Percentiles rank a stretch among this genome's conserved stretches.
Evolutionary conservation across 2,888 invertebrate genomes (phyloP).

Genomic region (Scaptomyza flava): DNA sequence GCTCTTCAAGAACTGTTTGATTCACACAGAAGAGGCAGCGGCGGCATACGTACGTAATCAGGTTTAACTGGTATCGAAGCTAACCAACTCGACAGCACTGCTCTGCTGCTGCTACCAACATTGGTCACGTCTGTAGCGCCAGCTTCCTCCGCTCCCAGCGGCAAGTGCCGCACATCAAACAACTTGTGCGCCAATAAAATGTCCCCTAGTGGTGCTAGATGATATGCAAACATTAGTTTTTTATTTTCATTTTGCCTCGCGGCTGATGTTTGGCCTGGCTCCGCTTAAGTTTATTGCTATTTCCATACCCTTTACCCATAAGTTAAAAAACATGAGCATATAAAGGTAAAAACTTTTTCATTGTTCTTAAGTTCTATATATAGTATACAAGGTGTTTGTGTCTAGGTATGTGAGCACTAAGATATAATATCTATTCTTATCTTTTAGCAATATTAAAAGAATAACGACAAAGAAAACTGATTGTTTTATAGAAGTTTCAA

Average conservation of each 20-base stretch:
- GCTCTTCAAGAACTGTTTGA: constrained; percentile 66
- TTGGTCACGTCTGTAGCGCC: constrained; percentile 52
- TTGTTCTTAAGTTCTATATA: neutral
- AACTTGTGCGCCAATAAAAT: constrained; percentile 79
- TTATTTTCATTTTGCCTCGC: constrained; percentile 68
- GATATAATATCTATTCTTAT: too few relatives aligned
- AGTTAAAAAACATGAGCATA: neutral
- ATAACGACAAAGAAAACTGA: too few relatives aligned
- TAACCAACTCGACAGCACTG: constrained; percentile 28
- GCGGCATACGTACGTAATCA: constrained; percentile 59
- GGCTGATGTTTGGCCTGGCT: constrained; percentile 68
- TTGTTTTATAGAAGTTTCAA: too few relatives aligned
- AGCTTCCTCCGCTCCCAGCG: constrained; percentile 58
- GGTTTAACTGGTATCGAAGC: constrained; percentile 72
- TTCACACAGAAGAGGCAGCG: constrained; percentile 29
- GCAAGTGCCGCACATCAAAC: constrained; percentile 72
- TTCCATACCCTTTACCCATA: constrained; percentile 9
- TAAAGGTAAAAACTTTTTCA: too few relatives aligned
- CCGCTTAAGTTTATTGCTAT: constrained; percentile 57
- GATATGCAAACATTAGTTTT: constrained; percentile 80
- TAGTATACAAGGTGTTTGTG: too few relatives aligned
- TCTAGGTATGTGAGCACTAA: too few relatives aligned
- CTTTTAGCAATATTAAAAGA: too few relatives aligned
- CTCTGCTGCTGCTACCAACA: constrained; percentile 25
- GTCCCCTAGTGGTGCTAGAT: constrained; percentile 70